Conservation (phyloP, 2,113 vertebrate genomes). For the Morphnarchus princeps region DNA sequence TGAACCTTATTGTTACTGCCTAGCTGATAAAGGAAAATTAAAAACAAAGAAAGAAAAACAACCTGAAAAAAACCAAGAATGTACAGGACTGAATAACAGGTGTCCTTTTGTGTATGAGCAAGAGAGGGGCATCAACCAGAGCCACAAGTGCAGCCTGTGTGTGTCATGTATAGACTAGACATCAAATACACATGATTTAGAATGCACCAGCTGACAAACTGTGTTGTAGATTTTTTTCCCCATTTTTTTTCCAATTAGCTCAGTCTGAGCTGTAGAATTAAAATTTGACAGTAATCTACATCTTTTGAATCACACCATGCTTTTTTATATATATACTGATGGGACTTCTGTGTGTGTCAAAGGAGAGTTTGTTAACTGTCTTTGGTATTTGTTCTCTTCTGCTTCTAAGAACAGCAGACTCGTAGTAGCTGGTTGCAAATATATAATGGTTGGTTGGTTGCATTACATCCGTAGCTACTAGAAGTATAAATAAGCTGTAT, state of each 20-base stretch:
- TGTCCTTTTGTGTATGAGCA: background rate
- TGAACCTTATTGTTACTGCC: background rate
- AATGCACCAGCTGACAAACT: background rate
- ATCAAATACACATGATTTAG: background rate
- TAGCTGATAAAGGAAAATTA: background rate
- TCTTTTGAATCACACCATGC: background rate
- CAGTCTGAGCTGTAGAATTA: background rate
- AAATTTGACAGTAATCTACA: background rate
- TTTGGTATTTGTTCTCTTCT: background rate
- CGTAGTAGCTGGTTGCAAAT: background rate
- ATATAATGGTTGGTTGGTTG: background rate
- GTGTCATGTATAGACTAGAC: background rate
- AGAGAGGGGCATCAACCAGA: background rate
- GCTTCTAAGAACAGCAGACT: background rate
- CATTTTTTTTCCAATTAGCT: background rate
- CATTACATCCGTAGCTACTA: background rate
- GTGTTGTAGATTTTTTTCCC: background rate
- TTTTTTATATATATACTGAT: background rate
- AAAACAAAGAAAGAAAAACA: background rate
- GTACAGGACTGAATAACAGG: background rate
- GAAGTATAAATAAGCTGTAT: background rate
- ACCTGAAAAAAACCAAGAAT: background rate
- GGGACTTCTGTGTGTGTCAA: background rate
- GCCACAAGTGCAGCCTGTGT: background rate
- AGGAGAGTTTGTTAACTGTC: background rate